Percentiles rank a stretch among this genome's conserved stretches.
Evolutionary conservation across 2,113 vertebrate genomes (phyloP).

Genomic region (Dromiciops gliroides): DNA sequence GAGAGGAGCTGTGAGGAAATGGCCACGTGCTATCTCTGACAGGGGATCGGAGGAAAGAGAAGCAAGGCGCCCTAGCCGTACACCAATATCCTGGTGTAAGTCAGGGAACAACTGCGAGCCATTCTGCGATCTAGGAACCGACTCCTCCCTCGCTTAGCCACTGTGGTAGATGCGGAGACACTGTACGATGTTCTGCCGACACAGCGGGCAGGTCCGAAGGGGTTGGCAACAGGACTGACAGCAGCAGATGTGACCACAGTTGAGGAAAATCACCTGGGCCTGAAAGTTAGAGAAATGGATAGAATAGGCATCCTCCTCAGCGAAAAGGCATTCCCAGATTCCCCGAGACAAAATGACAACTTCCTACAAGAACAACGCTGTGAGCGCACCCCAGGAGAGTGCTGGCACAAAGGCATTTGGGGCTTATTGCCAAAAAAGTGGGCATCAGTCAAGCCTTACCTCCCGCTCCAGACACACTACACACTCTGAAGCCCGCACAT

Average conservation of each 20-base stretch:
- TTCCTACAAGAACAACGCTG: neutral
- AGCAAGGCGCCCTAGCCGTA: neutral
- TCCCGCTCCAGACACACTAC: conserved; percentile 95
- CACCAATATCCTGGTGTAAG: neutral
- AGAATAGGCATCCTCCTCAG: neutral
- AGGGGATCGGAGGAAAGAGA: neutral
- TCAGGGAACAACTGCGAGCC: neutral
- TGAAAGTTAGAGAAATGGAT: conserved; percentile 64
- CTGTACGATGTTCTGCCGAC: conserved; percentile 88
- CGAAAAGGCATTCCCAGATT: neutral
- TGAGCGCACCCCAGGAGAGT: neutral
- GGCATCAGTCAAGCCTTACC: conserved; percentile 82
- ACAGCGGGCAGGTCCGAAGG: conserved; percentile 91
- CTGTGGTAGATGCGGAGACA: conserved; percentile 90
- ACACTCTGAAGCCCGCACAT: conserved; percentile 87
- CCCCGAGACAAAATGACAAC: neutral
- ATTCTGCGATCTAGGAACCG: neutral
- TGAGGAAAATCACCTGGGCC: conserved; percentile 93
- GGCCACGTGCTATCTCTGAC: neutral
- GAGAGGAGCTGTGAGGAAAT: neutral
- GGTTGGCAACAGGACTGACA: conserved; percentile 89
- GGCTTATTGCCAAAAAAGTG: neutral
- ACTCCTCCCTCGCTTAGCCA: conserved; percentile 49
- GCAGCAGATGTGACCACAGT: conserved; percentile 96
- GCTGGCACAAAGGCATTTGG: neutral